Evolutionary conservation across 2,888 invertebrate genomes (phyloP).

Genomic region (Limnephilus auricula): DNA sequence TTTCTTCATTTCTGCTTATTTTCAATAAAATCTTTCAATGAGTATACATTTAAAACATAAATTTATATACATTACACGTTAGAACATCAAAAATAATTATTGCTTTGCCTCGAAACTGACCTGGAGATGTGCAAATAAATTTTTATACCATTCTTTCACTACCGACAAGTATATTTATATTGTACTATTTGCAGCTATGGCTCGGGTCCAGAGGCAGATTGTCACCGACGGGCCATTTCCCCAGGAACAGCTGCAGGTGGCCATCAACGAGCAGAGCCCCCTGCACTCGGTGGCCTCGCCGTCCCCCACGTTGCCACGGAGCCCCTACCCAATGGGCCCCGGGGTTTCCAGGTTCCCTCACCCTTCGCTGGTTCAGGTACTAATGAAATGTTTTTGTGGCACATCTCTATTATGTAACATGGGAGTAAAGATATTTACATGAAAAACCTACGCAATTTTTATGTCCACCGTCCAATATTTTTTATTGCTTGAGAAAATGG

Average conservation of each 20-base stretch:
- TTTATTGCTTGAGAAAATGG: no score
- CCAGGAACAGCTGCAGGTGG: constrained; percentile 74
- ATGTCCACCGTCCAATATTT: no score
- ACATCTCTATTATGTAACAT: background rate
- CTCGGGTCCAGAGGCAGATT: constrained; percentile 78
- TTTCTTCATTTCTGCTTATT: no score
- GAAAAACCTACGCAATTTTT: no score
- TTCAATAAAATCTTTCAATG: no score
- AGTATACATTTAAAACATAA: background rate
- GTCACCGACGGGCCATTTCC: constrained; percentile 70
- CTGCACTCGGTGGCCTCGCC: constrained; percentile 68
- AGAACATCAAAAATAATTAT: background rate
- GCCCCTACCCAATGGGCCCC: constrained; percentile 67
- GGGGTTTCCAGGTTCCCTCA: constrained; percentile 66
- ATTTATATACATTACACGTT: background rate
- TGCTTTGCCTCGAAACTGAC: background rate
- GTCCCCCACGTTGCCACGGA: constrained; percentile 68
- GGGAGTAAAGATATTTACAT: background rate
- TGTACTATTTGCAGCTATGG: constrained; percentile 73
- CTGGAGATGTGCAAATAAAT: background rate
- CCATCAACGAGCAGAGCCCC: constrained; percentile 72
- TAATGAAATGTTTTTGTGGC: background rate
- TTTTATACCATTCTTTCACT: background rate
- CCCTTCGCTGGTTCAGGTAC: constrained; percentile 60
- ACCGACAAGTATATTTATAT: background rate